phyloP scores from a whole-genome alignment of 2,797 vertebrate genomes.

The Melopsittacus undulatus region DNA sequence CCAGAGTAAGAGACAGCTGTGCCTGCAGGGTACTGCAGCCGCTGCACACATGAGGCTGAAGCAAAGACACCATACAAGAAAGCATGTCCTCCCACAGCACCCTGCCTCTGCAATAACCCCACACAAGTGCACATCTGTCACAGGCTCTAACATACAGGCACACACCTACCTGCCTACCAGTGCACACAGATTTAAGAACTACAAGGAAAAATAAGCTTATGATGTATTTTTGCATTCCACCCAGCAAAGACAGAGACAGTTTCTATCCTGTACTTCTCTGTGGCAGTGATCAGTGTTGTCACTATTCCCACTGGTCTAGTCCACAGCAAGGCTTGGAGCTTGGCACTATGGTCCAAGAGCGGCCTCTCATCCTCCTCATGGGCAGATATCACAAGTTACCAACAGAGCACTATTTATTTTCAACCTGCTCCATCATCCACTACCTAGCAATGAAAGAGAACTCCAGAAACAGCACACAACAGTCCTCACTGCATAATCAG shows the following conservation, averaged over 20 bases:
- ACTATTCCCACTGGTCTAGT: not conserved
- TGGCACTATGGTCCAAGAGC: not conserved
- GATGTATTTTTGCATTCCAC: not conserved
- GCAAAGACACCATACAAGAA: not conserved
- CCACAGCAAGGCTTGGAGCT: not conserved
- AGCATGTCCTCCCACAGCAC: accelerated
- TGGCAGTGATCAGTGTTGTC: not conserved
- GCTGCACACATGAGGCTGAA: too few species aligned
- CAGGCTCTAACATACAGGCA: not conserved
- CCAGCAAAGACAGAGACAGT: not conserved
- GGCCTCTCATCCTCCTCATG: not conserved
- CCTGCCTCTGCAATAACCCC: not conserved
- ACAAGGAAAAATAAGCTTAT: not conserved
- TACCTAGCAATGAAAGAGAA: not conserved
- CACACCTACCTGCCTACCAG: not conserved
- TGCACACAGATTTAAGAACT: not conserved
- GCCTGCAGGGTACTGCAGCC: not conserved
- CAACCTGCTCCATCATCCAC: not conserved
- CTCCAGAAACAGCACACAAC: not conserved
- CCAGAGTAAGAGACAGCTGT: not conserved
- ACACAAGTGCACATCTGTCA: not conserved
- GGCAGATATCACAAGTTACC: not conserved
- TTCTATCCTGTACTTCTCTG: not conserved
- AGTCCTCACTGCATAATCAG: not conserved
- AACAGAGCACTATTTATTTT: not conserved